Percentiles rank a stretch among this genome's conserved stretches.
phyloP scores from a whole-genome alignment of 2,113 vertebrate species.

The Crotalus horridus region DNA sequence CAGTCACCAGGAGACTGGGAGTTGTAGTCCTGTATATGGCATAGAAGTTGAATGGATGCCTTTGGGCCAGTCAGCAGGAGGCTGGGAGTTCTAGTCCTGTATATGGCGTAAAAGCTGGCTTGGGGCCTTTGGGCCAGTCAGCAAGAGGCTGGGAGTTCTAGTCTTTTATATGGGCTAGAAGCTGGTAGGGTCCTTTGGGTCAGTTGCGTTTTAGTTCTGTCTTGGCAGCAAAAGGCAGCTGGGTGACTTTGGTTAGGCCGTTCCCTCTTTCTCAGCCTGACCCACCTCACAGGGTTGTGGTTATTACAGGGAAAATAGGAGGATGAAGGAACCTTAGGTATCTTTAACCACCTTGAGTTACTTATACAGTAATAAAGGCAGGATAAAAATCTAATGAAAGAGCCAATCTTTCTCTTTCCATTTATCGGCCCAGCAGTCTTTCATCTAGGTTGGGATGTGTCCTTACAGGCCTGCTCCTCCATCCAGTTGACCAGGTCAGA shows the following conservation, averaged over 20 bases:
- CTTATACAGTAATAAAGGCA: neutral
- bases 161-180: neutral
- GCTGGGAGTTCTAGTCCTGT: no score
- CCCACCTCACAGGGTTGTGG: neutral
- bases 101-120: neutral
- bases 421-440: neutral
- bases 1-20: no score
- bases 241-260: neutral
- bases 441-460: neutral
- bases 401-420: neutral
- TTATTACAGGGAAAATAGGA: neutral
- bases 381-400: neutral
- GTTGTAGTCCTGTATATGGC: no score
- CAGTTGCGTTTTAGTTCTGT: neutral
- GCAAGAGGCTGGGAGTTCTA: neutral
- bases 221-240: neutral
- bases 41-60: fast-evolving
- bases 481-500: neutral
- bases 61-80: no score
- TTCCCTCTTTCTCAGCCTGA: neutral
- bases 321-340: neutral
- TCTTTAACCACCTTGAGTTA: neutral
- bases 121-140: neutral
- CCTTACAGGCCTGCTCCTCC: neutral
- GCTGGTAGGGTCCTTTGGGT: neutral